These are phyloP conservation scores for Nematolebias whitei DNA, from an alignment of 2,113 vertebrate genomes.

Conservation along the genomic window DNA sequence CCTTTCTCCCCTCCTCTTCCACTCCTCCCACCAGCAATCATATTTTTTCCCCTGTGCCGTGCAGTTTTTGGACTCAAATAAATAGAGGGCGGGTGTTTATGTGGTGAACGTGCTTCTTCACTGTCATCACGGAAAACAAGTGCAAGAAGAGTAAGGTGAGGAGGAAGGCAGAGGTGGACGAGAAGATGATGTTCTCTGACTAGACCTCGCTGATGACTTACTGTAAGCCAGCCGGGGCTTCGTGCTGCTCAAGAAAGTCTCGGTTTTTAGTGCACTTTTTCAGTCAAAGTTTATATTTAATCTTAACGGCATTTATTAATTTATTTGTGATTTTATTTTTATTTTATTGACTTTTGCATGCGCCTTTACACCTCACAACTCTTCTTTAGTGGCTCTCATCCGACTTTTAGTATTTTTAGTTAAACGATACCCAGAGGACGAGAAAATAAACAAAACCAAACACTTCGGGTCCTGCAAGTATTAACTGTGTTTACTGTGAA, in stretches of 20 bases:
- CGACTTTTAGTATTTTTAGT: too few relatives aligned
- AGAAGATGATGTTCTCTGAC: slow-evolving; percentile 56
- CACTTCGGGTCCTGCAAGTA: too few relatives aligned
- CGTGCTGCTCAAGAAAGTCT: slow-evolving; percentile 56
- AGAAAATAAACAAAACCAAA: too few relatives aligned
- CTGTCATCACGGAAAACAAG: slow-evolving; percentile 49
- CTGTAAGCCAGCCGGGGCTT: slow-evolving; percentile 62
- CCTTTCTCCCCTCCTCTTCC: slow-evolving; percentile 22
- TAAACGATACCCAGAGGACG: too few relatives aligned
- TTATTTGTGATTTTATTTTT: background rate
- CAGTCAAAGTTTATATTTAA: too few relatives aligned
- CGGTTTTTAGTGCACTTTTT: slow-evolving; percentile 7
- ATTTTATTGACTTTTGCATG: too few relatives aligned
- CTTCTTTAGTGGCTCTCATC: too few relatives aligned
- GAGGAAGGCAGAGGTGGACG: slow-evolving; percentile 40
- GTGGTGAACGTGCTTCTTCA: slow-evolving; percentile 52
- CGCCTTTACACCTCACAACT: too few relatives aligned
- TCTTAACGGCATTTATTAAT: too few relatives aligned
- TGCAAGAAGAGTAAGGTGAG: slow-evolving; percentile 1
- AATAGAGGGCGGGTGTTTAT: slow-evolving; percentile 58
- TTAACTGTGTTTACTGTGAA: too few relatives aligned
- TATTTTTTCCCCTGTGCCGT: slow-evolving; percentile 60
- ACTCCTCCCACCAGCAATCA: slow-evolving; percentile 22
- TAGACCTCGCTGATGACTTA: slow-evolving; percentile 54
- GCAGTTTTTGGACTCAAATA: slow-evolving; percentile 75